Conservation (phyloP, 2,888 invertebrate genomes). For the Sphinx pinastri region DNA sequence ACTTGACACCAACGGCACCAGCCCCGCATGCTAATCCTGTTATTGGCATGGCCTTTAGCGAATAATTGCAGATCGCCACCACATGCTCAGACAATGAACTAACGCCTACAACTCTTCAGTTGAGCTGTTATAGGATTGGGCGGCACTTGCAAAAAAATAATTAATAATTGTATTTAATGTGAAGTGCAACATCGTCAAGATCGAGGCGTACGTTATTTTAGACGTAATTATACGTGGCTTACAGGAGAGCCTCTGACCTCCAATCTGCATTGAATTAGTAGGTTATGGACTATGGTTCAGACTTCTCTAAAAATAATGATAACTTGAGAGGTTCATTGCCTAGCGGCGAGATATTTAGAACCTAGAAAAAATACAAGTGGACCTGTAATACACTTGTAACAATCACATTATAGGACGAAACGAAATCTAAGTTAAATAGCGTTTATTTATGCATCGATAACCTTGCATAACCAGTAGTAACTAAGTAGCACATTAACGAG, state of each 20-base stretch:
- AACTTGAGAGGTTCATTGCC: no score
- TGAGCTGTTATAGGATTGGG: not conserved
- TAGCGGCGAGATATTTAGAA: no score
- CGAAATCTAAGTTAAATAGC: not conserved
- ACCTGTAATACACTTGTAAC: not conserved
- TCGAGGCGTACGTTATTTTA: no score
- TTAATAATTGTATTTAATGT: not conserved
- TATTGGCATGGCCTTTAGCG: constrained; percentile 33
- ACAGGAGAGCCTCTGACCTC: no score
- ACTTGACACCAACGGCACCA: constrained; percentile 64
- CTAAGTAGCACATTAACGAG: constrained; percentile 14
- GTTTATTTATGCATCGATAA: constrained; percentile 8
- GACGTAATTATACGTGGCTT: no score
- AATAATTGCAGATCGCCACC: constrained; percentile 10
- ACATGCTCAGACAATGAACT: constrained; percentile 10
- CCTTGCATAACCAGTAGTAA: not conserved
- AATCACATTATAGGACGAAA: not conserved
- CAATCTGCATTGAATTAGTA: no score
- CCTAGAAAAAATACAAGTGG: no score
- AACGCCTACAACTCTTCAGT: constrained; percentile 3
- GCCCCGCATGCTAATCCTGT: constrained; percentile 65
- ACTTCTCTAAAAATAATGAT: no score
- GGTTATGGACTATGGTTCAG: no score
- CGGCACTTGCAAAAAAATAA: not conserved
- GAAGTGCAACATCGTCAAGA: not conserved